Conservation (phyloP, 2,113 vertebrate species). For the Coreoperca whiteheadi region DNA sequence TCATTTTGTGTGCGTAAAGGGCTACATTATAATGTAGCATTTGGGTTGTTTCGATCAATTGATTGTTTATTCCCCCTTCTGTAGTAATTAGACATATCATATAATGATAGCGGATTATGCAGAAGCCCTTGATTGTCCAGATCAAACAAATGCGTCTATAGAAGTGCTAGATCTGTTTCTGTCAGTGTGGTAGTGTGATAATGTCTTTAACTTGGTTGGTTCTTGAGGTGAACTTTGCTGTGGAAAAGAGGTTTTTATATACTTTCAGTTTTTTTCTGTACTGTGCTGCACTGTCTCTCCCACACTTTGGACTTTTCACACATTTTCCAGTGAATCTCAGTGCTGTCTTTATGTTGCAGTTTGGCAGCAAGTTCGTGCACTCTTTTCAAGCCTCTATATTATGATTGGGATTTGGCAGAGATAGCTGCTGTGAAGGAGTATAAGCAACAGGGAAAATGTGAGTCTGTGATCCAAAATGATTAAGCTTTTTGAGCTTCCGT, state of each 20-base stretch:
- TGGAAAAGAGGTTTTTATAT: not conserved
- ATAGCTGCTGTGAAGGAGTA: constrained; percentile 17
- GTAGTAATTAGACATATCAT: not conserved
- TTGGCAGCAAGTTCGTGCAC: constrained; percentile 33
- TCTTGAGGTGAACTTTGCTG: not conserved
- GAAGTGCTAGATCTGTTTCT: not conserved
- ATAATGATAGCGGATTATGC: not conserved
- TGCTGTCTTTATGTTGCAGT: constrained; percentile 17
- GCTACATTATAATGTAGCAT: not conserved
- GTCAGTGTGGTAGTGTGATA: not conserved
- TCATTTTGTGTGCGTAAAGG: not conserved
- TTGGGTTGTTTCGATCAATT: not conserved
- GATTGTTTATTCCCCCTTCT: not conserved
- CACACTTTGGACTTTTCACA: constrained; percentile 9
- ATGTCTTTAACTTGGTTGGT: not conserved
- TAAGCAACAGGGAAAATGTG: constrained; percentile 18
- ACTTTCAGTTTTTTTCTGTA: not conserved
- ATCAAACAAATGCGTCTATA: not conserved
- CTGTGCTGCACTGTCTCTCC: constrained; percentile 7
- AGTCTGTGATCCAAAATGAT: constrained; percentile 20
- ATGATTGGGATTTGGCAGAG: constrained; percentile 34
- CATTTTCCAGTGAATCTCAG: constrained; percentile 19
- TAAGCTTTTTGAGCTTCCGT: not conserved
- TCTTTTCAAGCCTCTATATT: constrained; percentile 25
- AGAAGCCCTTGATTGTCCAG: not conserved